A percentile compares a stretch with the other conserved stretches of the same genome.
Evolutionary conservation across 2,888 invertebrate genomes (phyloP).

Genomic region (Amorpha juglandis): DNA sequence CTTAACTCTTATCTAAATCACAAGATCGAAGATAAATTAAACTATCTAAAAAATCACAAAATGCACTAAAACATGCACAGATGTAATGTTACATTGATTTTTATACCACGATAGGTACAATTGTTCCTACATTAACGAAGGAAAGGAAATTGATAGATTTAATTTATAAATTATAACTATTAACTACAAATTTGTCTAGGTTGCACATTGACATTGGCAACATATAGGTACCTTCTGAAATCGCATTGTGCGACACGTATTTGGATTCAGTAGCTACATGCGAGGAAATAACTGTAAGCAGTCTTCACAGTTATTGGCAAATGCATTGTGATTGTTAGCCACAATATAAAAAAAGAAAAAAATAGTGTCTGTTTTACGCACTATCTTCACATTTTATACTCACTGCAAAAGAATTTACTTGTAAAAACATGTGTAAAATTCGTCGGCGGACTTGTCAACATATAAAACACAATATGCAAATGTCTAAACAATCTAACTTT

Average conservation of each 20-base stretch:
- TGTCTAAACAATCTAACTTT: conserved; percentile 46
- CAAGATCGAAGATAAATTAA: conserved; percentile 83
- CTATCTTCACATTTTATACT: conserved; percentile 55
- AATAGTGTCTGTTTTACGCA: conserved; percentile 40
- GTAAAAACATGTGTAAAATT: conserved; percentile 12
- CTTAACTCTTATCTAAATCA: conserved; percentile 79
- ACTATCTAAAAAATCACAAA: conserved; percentile 83
- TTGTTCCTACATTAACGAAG: conserved; percentile 62
- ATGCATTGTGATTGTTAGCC: conserved; percentile 10
- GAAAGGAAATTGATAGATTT: conserved; percentile 50
- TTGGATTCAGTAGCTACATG: conserved; percentile 55
- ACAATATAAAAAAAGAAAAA: neutral
- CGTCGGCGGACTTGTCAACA: conserved; percentile 16
- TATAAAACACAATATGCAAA: conserved; percentile 26
- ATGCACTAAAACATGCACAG: conserved; percentile 85
- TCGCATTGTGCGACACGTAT: conserved; percentile 48
- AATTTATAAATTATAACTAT: conserved; percentile 59
- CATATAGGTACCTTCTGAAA: conserved; percentile 45
- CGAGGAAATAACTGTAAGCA: conserved; percentile 68
- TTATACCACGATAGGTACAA: conserved; percentile 79
- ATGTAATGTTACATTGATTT: conserved; percentile 78
- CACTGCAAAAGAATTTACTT: neutral
- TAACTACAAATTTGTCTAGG: conserved; percentile 65
- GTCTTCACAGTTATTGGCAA: conserved; percentile 36
- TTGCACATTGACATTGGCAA: conserved; percentile 51